A percentile compares a stretch with the other conserved stretches of the same genome.
phyloP scores from a whole-genome alignment of 53 echinoderm and acorn worm species.

The Crossaster papposus region DNA sequence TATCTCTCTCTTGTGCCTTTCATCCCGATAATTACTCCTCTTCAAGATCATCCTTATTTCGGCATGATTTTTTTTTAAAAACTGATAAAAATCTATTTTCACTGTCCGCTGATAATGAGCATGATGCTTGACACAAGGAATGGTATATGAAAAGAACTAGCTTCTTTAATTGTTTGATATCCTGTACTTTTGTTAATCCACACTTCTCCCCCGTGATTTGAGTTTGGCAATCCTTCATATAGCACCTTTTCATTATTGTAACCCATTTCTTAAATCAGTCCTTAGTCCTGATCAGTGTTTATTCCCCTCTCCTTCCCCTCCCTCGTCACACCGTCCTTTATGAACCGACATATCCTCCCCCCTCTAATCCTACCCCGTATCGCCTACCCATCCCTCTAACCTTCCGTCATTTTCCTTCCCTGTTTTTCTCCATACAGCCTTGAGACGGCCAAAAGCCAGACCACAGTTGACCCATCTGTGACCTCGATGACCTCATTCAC shows the following conservation, averaged over 20 bases:
- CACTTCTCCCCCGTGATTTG: slow-evolving; percentile 41
- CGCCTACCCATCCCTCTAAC: slow-evolving; percentile 60
- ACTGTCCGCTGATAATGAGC: slow-evolving; percentile 31
- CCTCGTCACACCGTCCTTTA: slow-evolving; percentile 59
- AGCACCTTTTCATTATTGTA: slow-evolving; percentile 61
- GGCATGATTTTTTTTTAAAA: slow-evolving; percentile 57
- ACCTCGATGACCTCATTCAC: slow-evolving; percentile 92
- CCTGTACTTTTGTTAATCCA: slow-evolving; percentile 54
- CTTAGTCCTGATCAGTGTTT: slow-evolving; percentile 53
- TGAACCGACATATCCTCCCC: slow-evolving; percentile 44
- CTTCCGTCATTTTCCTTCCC: slow-evolving; percentile 60
- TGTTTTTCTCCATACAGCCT: slow-evolving; percentile 94
- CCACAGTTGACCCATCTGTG: slow-evolving; percentile 95
- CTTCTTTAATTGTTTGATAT: slow-evolving; percentile 47
- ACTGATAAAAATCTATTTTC: not conserved
- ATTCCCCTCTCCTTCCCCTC: slow-evolving; percentile 10
- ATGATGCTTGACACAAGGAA: slow-evolving; percentile 44
- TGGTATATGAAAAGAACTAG: slow-evolving; percentile 15
- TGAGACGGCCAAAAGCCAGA: slow-evolving; percentile 99
- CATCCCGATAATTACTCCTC: slow-evolving; percentile 39
- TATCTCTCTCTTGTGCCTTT: slow-evolving; percentile 8
- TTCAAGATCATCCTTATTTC: slow-evolving; percentile 53
- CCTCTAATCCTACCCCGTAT: slow-evolving; percentile 44
- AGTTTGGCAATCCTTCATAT: slow-evolving; percentile 51
- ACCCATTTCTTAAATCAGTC: slow-evolving; percentile 44